phyloP scores from a whole-genome alignment of 2,888 invertebrate genomes.

The Lordiphosa fenestrarum region DNA sequence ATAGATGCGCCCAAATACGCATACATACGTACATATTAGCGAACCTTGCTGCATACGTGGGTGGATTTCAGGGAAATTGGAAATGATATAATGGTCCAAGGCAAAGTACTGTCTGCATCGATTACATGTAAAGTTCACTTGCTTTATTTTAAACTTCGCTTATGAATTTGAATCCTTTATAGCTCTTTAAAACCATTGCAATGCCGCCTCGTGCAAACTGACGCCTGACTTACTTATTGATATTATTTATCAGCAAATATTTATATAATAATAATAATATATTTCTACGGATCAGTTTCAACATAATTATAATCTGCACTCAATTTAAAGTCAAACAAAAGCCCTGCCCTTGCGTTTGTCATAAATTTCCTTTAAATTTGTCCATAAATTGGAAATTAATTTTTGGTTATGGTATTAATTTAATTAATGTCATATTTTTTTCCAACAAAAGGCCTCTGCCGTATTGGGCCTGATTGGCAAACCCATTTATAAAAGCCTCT shows the following conservation, averaged over 20 bases:
- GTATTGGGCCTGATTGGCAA: slow-evolving; percentile 28
- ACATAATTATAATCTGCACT: slow-evolving; percentile 13
- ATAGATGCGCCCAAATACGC: slow-evolving; percentile 15
- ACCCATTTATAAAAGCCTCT: slow-evolving; percentile 25
- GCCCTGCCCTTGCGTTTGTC: background rate
- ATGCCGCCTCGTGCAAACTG: slow-evolving; percentile 5
- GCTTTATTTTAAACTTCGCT: too few species aligned
- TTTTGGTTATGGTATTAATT: slow-evolving; percentile 27
- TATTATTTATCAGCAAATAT: slow-evolving; percentile 9
- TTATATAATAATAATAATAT: too few species aligned
- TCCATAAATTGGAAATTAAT: slow-evolving; percentile 21
- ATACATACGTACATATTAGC: slow-evolving; percentile 17
- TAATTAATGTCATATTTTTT: slow-evolving; percentile 30
- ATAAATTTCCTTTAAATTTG: too few species aligned
- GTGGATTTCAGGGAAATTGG: background rate
- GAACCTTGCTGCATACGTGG: slow-evolving; percentile 5
- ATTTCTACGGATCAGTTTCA: slow-evolving; percentile 21
- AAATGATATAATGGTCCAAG: too few species aligned
- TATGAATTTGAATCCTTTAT: too few species aligned
- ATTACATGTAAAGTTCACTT: too few species aligned
- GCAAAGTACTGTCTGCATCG: too few species aligned
- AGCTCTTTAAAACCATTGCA: background rate
- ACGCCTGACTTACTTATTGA: too few species aligned
- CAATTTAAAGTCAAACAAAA: slow-evolving; percentile 16
- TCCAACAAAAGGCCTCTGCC: slow-evolving; percentile 15